Evolutionary conservation across 2,797 vertebrate genomes (phyloP).

Genomic region (Pitangus sulphuratus): DNA sequence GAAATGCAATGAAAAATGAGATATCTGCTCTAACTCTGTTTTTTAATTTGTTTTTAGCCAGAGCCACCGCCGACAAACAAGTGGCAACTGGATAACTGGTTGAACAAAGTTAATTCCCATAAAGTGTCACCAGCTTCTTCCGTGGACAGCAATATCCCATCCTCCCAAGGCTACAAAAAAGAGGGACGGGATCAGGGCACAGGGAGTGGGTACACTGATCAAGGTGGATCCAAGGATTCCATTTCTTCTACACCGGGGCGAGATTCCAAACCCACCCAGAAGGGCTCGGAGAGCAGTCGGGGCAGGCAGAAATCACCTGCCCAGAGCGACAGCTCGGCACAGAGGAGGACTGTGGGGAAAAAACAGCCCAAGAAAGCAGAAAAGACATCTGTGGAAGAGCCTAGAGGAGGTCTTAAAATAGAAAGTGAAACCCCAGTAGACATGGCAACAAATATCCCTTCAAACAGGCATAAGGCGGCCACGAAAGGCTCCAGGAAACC

Average conservation of each 20-base stretch:
- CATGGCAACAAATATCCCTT: conserved; percentile 85
- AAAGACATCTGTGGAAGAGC: conserved; percentile 90
- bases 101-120: conserved; percentile 91
- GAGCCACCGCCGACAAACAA: conserved; percentile 94
- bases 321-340: conserved; percentile 86
- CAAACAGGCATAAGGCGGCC: conserved; percentile 88
- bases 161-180: conserved; percentile 91
- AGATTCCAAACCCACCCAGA: conserved; percentile 89
- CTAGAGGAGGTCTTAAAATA: conserved; percentile 92
- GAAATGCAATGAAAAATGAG: neutral
- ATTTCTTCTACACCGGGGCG: conserved; percentile 84
- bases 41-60: conserved; percentile 79
- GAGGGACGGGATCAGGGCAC: conserved; percentile 87
- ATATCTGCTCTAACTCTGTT: neutral
- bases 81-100: conserved; percentile 99
- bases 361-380: conserved; percentile 97
- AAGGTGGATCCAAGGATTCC: conserved; percentile 88
- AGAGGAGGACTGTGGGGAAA: conserved; percentile 89
- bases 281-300: conserved; percentile 88
- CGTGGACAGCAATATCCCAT: conserved; percentile 89
- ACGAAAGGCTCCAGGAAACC: conserved; percentile 96
- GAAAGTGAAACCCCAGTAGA: conserved; percentile 94
- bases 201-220: conserved; percentile 84
- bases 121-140: conserved; percentile 94
- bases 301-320: conserved; percentile 95